Base-by-base conservation (phyloP, 2,888 invertebrate genomes). In the Dromius quadrimaculatus region DNA sequence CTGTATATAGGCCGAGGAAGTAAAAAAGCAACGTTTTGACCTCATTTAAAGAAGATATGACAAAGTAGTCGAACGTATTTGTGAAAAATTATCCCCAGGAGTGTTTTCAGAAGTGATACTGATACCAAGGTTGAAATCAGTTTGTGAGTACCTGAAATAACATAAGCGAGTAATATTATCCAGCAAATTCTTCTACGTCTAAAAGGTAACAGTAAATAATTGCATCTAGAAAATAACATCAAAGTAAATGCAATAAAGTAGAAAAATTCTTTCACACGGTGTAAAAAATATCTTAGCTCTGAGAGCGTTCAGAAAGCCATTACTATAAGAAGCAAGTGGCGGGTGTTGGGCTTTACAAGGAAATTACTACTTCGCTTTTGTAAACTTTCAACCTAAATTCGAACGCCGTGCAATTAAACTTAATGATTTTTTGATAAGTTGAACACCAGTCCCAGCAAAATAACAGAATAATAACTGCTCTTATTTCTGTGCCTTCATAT, bases 321-420 rank as follows among this genome's bases (percentile, higher is more conserved):
- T 54, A 54, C 50, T 13, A 23, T 9, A 23, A 54, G 28, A 47
- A 47, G 47, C 13, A 3, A 3, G 28, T n/a, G 8, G 28, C 47
- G 47, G 17, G 50, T 23, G 50, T 28, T 54, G 50, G 50, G 47
- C 47, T 23, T n/a, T n/a, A 19, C 22, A 11, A 47, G 11, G 50
- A 54, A 54, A 54, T 54, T 54, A 54, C 28, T 28, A 54, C 50
- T 54, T 28, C 22, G 23, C 66, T 66, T 66, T 66, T 41, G 66
- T 66, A 66, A 66, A 66, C 66, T 66, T 66, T 66, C 66, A 66
- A 66, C 66, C 66, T 57, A 54, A 66, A 54, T 66, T 66, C 41
- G 50, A 23, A 28, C 36, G 34, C 22, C 38, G 17, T 19, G 41
- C 63, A 66, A 66, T 66, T 66, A 66, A 36, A 66, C 15, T 66